phyloP scores from a whole-genome alignment of 2,888 invertebrate species.

The Brenthis ino region DNA sequence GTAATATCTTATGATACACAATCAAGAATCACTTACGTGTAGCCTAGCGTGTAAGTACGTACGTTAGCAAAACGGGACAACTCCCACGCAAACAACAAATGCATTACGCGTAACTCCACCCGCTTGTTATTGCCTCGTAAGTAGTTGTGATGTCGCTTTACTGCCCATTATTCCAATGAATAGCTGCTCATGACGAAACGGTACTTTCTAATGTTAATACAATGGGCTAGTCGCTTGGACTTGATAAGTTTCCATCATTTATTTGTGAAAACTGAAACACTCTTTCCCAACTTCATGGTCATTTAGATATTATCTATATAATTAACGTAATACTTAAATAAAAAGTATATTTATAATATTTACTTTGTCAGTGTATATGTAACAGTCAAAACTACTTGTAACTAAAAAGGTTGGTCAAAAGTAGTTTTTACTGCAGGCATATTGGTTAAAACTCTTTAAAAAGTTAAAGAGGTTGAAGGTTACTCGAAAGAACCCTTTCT shows the following conservation, averaged over 20 bases:
- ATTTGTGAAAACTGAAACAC: background rate
- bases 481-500: no score
- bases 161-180: constrained; percentile 65
- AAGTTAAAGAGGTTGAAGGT: no score
- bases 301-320: background rate
- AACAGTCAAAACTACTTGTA: no score
- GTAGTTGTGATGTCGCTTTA: constrained; percentile 53
- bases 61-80: constrained; percentile 48
- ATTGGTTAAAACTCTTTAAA: no score
- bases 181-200: constrained; percentile 65
- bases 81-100: constrained; percentile 59
- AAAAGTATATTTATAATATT: background rate
- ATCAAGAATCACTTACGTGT: constrained; percentile 38
- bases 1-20: constrained; percentile 39
- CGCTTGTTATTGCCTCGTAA: constrained; percentile 53
- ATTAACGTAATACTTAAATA: background rate
- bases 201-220: constrained; percentile 70
- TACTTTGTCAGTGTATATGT: background rate
- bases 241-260: constrained; percentile 16
- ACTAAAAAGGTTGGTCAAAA: no score
- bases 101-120: constrained; percentile 45
- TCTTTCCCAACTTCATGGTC: background rate
- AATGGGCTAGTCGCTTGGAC: constrained; percentile 44
- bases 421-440: no score
- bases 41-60: constrained; percentile 20